Conservation (phyloP, 1,140 invertebrate genomes). For the Eumaeus atala region DNA sequence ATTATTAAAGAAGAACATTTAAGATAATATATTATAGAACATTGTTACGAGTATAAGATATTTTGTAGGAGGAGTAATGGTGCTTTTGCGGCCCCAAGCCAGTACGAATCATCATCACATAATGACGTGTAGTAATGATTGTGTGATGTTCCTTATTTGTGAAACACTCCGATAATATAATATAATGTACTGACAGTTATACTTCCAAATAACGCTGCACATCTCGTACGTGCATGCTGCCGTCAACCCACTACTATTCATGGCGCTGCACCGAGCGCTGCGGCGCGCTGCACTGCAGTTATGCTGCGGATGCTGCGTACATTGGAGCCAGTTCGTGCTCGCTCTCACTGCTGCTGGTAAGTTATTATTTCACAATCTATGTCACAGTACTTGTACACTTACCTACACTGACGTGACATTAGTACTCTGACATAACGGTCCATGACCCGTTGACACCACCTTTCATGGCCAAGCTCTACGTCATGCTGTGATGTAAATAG, state of each 20-base stretch:
- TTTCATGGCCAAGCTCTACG: too few relatives aligned
- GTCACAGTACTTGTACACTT: neutral
- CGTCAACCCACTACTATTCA: constrained; percentile 87
- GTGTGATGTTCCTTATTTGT: too few relatives aligned
- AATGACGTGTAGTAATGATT: too few relatives aligned
- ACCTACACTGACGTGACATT: neutral
- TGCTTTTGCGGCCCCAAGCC: too few relatives aligned
- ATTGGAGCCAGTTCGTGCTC: constrained; percentile 77
- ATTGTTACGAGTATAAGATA: too few relatives aligned
- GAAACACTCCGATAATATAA: constrained; percentile 2
- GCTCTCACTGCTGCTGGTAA: constrained; percentile 73
- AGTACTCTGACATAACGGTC: too few relatives aligned
- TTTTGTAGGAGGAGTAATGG: too few relatives aligned
- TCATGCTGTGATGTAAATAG: too few relatives aligned
- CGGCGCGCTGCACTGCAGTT: constrained; percentile 80
- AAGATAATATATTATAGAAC: too few relatives aligned
- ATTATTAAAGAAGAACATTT: too few relatives aligned
- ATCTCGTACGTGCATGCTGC: constrained; percentile 91
- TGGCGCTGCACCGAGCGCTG: constrained; percentile 85
- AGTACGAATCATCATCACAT: too few relatives aligned
- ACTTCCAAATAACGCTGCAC: constrained; percentile 86
- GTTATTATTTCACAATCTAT: neutral
- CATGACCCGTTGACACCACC: too few relatives aligned
- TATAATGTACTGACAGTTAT: constrained; percentile 39
- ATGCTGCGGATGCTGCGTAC: constrained; percentile 82